phyloP scores from a whole-genome alignment of 2,113 vertebrate genomes.

The Addax nasomaculatus region DNA sequence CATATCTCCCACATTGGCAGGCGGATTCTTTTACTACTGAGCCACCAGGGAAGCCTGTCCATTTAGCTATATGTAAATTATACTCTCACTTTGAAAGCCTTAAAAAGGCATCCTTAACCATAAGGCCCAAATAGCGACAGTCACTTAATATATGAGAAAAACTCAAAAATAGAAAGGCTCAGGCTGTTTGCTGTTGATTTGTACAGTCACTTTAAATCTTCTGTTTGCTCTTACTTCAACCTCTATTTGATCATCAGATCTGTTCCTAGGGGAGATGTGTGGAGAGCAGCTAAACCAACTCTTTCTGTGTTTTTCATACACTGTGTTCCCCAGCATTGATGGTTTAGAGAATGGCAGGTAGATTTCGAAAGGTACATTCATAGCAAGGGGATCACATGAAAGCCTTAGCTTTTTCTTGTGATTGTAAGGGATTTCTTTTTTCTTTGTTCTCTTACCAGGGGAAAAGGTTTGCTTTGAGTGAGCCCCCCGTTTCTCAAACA shows the following conservation, averaged over 20 bases:
- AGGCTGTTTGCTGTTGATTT: slow-evolving; percentile 11
- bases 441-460: slow-evolving; percentile 39
- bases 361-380: neutral
- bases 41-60: neutral
- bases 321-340: slow-evolving; percentile 29
- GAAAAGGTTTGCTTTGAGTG: slow-evolving; percentile 27
- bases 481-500: neutral
- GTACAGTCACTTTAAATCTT: neutral
- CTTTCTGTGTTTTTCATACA: neutral
- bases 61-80: neutral
- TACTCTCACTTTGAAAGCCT: neutral
- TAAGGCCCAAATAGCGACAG: neutral
- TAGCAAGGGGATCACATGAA: slow-evolving; percentile 52
- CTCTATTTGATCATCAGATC: slow-evolving; percentile 25
- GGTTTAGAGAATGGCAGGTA: slow-evolving; percentile 41
- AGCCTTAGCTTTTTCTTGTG: slow-evolving; percentile 23
- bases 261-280: neutral
- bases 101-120: neutral
- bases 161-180: neutral
- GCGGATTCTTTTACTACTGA: neutral
- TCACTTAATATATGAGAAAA: neutral
- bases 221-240: slow-evolving; percentile 14
- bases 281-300: neutral
- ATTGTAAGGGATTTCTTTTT: slow-evolving; percentile 1
- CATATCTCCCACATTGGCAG: neutral